Base-by-base conservation (phyloP, 2,797 vertebrate species). In the Gymnothorax reevesii region DNA sequence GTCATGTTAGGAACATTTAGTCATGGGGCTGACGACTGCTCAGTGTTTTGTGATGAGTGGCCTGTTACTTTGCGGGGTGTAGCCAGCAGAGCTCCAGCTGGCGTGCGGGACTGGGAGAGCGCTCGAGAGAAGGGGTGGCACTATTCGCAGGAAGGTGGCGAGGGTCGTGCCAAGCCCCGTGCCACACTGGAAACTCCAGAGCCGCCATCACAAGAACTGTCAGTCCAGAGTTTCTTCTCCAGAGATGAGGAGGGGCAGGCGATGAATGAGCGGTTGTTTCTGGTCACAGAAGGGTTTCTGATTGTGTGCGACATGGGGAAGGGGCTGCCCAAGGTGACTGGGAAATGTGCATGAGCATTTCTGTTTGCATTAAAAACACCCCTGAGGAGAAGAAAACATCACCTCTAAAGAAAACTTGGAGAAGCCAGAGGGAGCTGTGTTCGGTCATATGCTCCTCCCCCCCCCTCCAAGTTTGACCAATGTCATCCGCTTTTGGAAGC, bases 121-220 rank as follows among this genome's bases (percentile, higher is more conserved):
- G 52, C 52, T 80, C 55, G 52, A 55, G 77, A 17, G 49, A 54
- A 52, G n/a, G 77, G 77, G 20, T 55, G 77, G 77, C 77, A 80
- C 52, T 20, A 20, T 79, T 79, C 55, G 77, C 77, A 17, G 4
- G 77, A 80, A 80, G 73, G 73, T 77, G 73, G 73, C 73, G 73
- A 42, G 5, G 42, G 73, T 42, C 73, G 33, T 77, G 73, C 73
- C 77, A 55, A 80, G 77, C 52, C 49, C 77, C 52, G 52, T 80
- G 77, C 77, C 77, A 80, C 52, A 49, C 52, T 80, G 77, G 77
- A 80, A 80, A 80, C 77, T 55, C 20, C 7, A 80, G 77, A n/a
- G 49, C 12, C 42, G 15, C 13, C 73, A 33, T 52, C 4, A 4
- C 52, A 15, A 77, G 52, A 77, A 77, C 73, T 52, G 73, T 33